phyloP scores from a whole-genome alignment of 2,113 vertebrate species.

The Odobenus rosmarus region DNA sequence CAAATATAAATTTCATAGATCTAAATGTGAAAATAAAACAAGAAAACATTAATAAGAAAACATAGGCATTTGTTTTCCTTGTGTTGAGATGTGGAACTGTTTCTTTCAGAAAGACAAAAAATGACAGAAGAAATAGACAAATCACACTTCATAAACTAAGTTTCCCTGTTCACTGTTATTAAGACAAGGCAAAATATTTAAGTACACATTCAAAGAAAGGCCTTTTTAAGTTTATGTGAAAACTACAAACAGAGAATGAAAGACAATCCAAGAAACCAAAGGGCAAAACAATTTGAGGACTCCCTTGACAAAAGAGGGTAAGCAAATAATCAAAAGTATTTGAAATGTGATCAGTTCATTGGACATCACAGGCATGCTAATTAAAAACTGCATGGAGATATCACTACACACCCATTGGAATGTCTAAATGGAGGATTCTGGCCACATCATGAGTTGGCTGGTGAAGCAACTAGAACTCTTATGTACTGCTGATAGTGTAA shows the following conservation, averaged over 20 bases:
- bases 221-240: neutral
- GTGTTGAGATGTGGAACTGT: neutral
- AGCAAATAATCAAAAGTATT: neutral
- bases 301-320: neutral
- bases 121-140: neutral
- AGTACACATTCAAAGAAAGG: neutral
- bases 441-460: neutral
- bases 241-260: neutral
- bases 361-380: neutral
- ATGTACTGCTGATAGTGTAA: neutral
- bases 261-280: neutral
- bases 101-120: neutral
- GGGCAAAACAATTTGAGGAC: neutral
- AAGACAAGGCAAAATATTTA: neutral
- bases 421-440: too few relatives aligned
- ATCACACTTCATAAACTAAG: neutral
- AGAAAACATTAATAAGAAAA: neutral
- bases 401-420: fast-evolving
- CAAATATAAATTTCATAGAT: neutral
- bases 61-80: neutral
- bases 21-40: neutral
- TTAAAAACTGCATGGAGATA: neutral
- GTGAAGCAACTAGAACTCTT: neutral
- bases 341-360: neutral
- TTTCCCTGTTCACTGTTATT: neutral